Conservation (phyloP, 2,797 vertebrate species). For the Scomberomorus guttatus region DNA sequence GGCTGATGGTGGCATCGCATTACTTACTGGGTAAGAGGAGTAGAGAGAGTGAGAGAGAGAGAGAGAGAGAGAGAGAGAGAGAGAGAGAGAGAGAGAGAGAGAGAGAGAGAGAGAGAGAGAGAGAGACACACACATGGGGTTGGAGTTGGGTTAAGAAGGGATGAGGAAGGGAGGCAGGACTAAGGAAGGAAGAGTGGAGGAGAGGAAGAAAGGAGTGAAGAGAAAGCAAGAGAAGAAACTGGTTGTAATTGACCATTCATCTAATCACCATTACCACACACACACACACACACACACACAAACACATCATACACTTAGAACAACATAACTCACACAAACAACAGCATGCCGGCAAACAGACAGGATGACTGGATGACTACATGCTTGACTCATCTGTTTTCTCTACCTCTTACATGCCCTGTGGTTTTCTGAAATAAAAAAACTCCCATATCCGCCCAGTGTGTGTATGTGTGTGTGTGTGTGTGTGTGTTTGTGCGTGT, state of each 20-base stretch:
- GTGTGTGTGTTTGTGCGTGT: constrained; percentile 48
- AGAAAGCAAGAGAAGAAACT: constrained; percentile 12
- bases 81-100: constrained; percentile 32
- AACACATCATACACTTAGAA: constrained; percentile 12
- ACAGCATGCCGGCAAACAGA: constrained; percentile 61
- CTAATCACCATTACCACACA: constrained; percentile 21
- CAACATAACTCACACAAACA: constrained; percentile 55
- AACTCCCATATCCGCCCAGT: constrained; percentile 76
- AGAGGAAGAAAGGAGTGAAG: constrained; percentile 11
- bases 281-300: constrained; percentile 30
- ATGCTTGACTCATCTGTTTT: constrained; percentile 87
- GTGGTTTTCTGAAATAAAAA: constrained; percentile 65
- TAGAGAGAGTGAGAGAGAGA: constrained; percentile 37
- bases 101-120: constrained; percentile 4
- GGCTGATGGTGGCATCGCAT: constrained; percentile 78
- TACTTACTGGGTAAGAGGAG: constrained; percentile 78
- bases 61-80: constrained; percentile 8
- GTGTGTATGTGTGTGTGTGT: constrained; percentile 52
- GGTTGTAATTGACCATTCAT: constrained; percentile 17
- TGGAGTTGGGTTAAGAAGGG: constrained; percentile 24
- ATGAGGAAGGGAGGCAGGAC: constrained; percentile 10
- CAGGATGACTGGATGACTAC: constrained; percentile 80
- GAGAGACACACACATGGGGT: constrained; percentile 10
- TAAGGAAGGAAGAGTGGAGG: constrained; percentile 8
- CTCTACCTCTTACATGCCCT: constrained; percentile 69